Conservation (phyloP, 2,797 vertebrate genomes). For the Macropus fuliginosus region DNA sequence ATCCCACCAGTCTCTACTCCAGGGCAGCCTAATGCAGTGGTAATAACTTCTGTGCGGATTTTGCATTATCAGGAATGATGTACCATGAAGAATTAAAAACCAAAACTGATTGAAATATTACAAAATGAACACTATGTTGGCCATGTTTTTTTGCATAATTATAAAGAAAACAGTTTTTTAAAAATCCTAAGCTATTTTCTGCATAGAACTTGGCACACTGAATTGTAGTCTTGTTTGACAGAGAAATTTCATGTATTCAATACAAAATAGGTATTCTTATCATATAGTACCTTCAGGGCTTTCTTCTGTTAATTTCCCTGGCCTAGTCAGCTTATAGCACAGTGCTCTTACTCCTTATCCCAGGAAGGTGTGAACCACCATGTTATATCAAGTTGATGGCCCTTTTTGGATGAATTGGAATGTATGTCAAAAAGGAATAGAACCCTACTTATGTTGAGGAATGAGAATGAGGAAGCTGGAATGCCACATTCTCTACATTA, state of each 20-base stretch:
- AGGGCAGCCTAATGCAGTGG: conserved; percentile 89
- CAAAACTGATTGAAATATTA: background rate
- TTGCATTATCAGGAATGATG: conserved; percentile 35
- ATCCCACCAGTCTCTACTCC: conserved; percentile 91
- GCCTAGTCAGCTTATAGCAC: background rate
- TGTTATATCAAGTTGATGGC: background rate
- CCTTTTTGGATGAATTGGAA: background rate
- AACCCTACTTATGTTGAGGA: background rate
- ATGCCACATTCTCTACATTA: background rate
- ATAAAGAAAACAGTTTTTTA: background rate
- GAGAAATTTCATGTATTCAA: background rate
- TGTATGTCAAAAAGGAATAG: background rate
- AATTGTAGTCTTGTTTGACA: background rate
- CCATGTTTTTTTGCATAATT: conserved; percentile 4
- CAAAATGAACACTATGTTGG: background rate
- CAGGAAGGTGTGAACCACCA: background rate
- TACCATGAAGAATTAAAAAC: conserved; percentile 28
- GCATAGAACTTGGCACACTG: background rate
- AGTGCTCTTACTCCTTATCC: background rate
- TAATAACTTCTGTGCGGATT: conserved; percentile 78
- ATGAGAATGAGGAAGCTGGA: conserved; percentile 2
- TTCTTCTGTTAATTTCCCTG: background rate
- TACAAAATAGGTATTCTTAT: background rate
- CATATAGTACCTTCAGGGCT: background rate
- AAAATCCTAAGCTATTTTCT: background rate